A percentile compares a stretch with the other conserved stretches of the same genome.
Conservation (phyloP, 2,888 invertebrate genomes). For the Plagodis pulveraria region DNA sequence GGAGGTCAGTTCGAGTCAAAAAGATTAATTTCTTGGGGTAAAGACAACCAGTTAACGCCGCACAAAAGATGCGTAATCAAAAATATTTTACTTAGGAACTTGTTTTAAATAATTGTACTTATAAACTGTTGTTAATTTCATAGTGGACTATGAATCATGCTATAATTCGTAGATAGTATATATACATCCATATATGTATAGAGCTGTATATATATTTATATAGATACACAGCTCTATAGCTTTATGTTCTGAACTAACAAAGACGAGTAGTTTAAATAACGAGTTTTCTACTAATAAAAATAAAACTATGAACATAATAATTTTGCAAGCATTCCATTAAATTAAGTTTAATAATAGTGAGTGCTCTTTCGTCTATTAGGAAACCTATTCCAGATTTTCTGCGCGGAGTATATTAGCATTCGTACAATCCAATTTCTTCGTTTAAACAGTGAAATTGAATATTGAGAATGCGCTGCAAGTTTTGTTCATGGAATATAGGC, state of each 20-base stretch:
- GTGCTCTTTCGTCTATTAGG: conserved; percentile 39
- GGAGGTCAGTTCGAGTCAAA: no score
- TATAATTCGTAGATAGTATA: no score
- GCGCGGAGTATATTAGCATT: conserved; percentile 48
- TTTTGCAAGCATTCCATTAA: conserved; percentile 3
- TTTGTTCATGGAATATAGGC: conserved; percentile 56
- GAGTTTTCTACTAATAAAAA: neutral
- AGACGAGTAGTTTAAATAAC: conserved; percentile 5
- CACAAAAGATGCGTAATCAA: no score
- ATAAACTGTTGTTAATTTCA: no score
- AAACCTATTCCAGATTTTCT: conserved; percentile 47
- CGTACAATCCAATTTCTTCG: conserved; percentile 69
- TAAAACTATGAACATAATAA: neutral
- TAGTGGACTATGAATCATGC: no score
- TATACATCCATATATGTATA: no score
- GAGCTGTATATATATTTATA: no score
- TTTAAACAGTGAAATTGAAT: conserved; percentile 74
- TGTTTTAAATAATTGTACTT: no score
- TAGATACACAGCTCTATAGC: neutral
- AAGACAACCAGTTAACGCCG: no score
- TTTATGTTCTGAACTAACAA: neutral
- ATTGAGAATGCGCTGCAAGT: conserved; percentile 67
- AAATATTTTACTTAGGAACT: no score
- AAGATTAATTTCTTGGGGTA: no score
- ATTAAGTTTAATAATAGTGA: conserved; percentile 27